Conservation (phyloP, 2,113 vertebrate genomes). For the Dasyprocta punctata region DNA sequence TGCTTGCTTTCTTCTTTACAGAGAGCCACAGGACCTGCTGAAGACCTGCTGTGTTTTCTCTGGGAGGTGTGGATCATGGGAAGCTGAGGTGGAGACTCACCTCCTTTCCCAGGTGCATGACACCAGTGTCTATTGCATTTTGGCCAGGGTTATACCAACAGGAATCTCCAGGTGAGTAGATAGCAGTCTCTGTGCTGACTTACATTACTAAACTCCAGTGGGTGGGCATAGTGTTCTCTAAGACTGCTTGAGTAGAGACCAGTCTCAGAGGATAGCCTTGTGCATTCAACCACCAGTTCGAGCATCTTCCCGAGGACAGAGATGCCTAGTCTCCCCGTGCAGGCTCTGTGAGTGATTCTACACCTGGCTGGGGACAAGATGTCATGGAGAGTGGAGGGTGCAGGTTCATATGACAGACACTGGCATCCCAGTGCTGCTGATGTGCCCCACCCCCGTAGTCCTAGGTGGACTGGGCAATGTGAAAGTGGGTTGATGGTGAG, state of each 20-base stretch:
- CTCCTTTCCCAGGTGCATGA: not conserved
- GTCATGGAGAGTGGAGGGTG: not conserved
- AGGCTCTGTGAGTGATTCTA: not conserved
- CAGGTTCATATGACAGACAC: not conserved
- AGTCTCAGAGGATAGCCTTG: not conserved
- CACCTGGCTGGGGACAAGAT: not conserved
- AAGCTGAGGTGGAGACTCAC: not conserved
- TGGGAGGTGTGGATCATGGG: not conserved
- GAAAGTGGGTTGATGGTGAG: not conserved
- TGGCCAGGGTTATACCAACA: not conserved
- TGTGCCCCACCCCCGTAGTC: not conserved
- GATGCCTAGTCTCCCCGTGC: not conserved
- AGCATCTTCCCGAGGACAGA: not conserved
- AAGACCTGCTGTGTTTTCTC: not conserved
- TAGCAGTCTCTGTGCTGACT: not conserved
- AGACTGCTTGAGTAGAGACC: not conserved
- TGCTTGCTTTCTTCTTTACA: not conserved
- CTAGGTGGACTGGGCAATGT: not conserved
- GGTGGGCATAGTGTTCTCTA: not conserved
- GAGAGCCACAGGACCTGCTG: not conserved
- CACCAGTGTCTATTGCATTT: not conserved
- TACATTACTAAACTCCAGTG: not conserved
- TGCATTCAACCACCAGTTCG: not conserved
- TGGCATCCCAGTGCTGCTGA: not conserved
- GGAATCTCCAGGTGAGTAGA: not conserved